Evolutionary conservation across 2,888 invertebrate genomes (phyloP).

Genomic region (Drosophila seclusa): DNA sequence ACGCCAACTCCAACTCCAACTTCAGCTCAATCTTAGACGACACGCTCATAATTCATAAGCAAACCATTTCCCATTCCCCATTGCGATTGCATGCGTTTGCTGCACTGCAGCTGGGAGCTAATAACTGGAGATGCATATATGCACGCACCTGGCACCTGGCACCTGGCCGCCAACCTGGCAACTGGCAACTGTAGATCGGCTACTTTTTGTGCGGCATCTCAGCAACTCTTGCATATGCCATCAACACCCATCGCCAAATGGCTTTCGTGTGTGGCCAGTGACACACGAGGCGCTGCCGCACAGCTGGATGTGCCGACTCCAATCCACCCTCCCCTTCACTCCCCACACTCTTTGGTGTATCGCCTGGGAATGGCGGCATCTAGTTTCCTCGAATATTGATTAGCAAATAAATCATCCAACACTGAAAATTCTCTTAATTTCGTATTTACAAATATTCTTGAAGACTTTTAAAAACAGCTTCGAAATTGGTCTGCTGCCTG

Average conservation of each 20-base stretch:
- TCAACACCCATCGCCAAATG: conserved; percentile 78
- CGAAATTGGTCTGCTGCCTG: neutral
- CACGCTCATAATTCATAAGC: conserved; percentile 77
- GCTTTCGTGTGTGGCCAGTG: conserved; percentile 77
- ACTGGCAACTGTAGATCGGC: conserved; percentile 14
- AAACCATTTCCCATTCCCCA: conserved; percentile 38
- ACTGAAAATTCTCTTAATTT: neutral
- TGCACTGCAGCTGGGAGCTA: conserved; percentile 46
- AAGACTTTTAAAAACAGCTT: neutral
- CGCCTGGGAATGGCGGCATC: conserved; percentile 23
- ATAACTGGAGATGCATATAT: conserved; percentile 49
- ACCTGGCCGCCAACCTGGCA: conserved; percentile 26
- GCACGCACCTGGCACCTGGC: conserved; percentile 59
- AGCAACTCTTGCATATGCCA: conserved; percentile 58
- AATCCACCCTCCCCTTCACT: neutral
- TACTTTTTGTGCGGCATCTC: conserved; percentile 3
- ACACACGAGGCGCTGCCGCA: conserved; percentile 77
- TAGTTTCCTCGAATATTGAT: conserved; percentile 22
- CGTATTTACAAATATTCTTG: neutral
- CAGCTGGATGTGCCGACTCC: conserved; percentile 60
- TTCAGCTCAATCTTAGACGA: conserved; percentile 66
- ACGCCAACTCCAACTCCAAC: conserved; percentile 6
- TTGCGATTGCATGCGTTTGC: conserved; percentile 27
- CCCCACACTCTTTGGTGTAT: neutral
- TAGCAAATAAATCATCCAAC: neutral